These are phyloP conservation scores for Zaprionus vittiger DNA, from an alignment of 1,140 invertebrate genomes.

Conservation along the genomic window DNA sequence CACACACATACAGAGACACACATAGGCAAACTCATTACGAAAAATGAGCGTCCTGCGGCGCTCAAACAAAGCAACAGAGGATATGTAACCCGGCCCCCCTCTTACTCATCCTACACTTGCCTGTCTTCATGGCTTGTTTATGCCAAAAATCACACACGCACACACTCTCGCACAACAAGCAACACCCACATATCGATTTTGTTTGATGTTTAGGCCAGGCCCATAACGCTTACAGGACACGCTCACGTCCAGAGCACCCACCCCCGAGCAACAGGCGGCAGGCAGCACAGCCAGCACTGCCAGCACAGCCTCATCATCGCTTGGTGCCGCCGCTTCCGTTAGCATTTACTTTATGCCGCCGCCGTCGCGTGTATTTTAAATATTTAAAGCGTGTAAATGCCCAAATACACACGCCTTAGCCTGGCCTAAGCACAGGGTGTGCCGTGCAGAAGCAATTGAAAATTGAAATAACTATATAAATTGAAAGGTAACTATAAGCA, in stretches of 20 bases:
- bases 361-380: conserved; percentile 68
- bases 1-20: neutral
- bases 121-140: conserved; percentile 66
- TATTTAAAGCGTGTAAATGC: conserved; percentile 76
- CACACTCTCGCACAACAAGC: conserved; percentile 16
- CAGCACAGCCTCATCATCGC: conserved; percentile 40
- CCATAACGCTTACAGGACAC: conserved; percentile 39
- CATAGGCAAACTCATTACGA: conserved; percentile 80
- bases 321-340: conserved; percentile 46
- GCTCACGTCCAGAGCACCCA: conserved; percentile 20
- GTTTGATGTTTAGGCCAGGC: conserved; percentile 73
- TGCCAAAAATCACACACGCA: conserved; percentile 72
- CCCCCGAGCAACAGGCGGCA: conserved; percentile 26
- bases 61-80: conserved; percentile 73
- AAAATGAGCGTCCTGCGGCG: conserved; percentile 81
- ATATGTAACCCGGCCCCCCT: neutral
- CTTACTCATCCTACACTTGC: neutral
- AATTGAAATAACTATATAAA: too few species aligned
- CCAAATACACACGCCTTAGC: conserved; percentile 30
- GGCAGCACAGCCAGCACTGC: conserved; percentile 3
- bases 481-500: too few species aligned
- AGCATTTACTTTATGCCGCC: conserved; percentile 52
- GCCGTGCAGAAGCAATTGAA: neutral
- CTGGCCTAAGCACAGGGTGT: conserved; percentile 44
- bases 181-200: conserved; percentile 77